These are phyloP conservation scores for Meloe dianella DNA, from an alignment of 2,888 invertebrate species.

Conservation along the genomic window DNA sequence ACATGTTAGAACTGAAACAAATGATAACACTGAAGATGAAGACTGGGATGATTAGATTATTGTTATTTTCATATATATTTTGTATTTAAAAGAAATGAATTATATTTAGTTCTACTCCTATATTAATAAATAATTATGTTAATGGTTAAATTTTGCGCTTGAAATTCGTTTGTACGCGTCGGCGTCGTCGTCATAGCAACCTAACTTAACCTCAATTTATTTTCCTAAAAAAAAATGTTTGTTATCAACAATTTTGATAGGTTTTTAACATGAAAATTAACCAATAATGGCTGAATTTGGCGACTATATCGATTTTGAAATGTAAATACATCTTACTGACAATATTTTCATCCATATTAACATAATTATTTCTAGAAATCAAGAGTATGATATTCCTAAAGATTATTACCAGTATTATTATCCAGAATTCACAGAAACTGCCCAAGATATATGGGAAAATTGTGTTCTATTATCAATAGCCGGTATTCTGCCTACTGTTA, in stretches of 20 bases:
- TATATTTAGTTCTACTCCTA: conserved; percentile 16
- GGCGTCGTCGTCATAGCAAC: neutral
- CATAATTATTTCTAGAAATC: neutral
- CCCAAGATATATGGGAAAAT: conserved; percentile 26
- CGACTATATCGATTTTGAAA: neutral
- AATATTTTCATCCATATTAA: neutral
- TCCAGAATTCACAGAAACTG: conserved; percentile 18
- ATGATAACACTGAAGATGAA: conserved; percentile 65
- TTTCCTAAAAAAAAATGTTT: neutral
- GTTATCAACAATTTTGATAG: too few species aligned
- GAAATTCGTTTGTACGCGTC: neutral
- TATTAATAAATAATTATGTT: neutral
- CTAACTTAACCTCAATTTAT: neutral
- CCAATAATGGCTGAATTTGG: neutral
- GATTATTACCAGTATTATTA: conserved; percentile 15
- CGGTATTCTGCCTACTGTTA: conserved; percentile 17
- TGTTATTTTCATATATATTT: conserved; percentile 39
- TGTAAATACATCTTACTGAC: neutral
- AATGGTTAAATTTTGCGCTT: neutral
- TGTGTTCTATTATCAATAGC: conserved; percentile 26
- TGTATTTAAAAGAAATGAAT: conserved; percentile 26
- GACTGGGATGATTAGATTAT: conserved; percentile 66
- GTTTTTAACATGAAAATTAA: neutral
- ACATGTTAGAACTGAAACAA: conserved; percentile 60
- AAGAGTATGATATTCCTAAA: neutral